Evolutionary conservation across 2,797 vertebrate species (phyloP).

Genomic region (Falco cherrug): DNA sequence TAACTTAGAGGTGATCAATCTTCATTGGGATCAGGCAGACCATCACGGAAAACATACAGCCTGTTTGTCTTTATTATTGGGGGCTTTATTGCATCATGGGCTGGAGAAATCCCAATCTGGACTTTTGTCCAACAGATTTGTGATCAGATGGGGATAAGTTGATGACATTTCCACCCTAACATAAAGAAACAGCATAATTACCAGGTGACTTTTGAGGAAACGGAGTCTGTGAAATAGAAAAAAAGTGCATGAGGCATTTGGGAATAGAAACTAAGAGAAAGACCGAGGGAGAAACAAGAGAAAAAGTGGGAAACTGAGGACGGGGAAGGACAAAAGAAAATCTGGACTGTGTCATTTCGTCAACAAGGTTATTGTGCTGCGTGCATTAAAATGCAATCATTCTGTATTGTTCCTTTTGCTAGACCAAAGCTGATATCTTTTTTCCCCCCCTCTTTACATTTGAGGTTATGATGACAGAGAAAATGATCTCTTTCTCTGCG

Average conservation of each 20-base stretch:
- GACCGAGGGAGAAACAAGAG: background rate
- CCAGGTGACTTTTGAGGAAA: background rate
- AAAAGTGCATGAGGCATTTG: background rate
- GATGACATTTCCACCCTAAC: background rate
- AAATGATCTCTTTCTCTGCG: conserved; percentile 98
- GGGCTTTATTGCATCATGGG: conserved; percentile 71
- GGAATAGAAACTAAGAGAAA: background rate
- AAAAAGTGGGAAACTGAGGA: conserved; percentile 34
- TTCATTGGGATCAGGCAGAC: conserved; percentile 73
- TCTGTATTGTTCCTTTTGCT: background rate
- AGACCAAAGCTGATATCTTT: conserved; percentile 42
- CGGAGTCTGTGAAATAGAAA: background rate
- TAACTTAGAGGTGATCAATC: conserved; percentile 75
- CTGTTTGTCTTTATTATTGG: conserved; percentile 79
- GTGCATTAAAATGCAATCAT: conserved; percentile 25
- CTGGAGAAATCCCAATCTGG: conserved; percentile 69
- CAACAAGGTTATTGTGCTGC: conserved; percentile 15
- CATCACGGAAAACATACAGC: conserved; percentile 71
- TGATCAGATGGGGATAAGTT: background rate
- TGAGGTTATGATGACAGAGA: conserved; percentile 97
- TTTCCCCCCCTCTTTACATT: conserved; percentile 68
- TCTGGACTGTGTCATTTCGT: background rate
- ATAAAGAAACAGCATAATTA: conserved; percentile 24
- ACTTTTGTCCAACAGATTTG: conserved; percentile 34
- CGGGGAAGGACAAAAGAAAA: conserved; percentile 44